Evolutionary conservation across 2,113 vertebrate species (phyloP), one percentile per base, ranked within the genome.

Genomic region (Neodontobutis hainanensis): DNA sequence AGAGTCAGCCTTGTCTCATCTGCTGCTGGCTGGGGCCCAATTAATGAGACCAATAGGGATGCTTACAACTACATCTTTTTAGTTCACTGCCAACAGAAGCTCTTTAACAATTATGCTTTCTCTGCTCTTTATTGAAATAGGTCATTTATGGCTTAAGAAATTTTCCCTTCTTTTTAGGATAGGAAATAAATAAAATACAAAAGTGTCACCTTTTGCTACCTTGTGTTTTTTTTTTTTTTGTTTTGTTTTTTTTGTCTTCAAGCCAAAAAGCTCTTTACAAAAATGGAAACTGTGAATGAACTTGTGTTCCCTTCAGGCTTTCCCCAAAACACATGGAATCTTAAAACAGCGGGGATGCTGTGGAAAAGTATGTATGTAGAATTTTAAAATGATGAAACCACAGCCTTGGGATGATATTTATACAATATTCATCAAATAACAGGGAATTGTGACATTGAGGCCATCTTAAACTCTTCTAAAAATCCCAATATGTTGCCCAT

Each of bases 41-140:
- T 70, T 88, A 86, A 84, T 73, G 72, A 73, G 74, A 77, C 70
- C 68, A 70, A 43, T 11, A 49, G 67, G 61, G 69, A 78, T 57
- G 63, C 55, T 65, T 58, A 70, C 68, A 76, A 73, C 42, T 38
- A 58, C 59, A 32, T 35, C 16, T 67, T 68, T 45, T 70, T 70
- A 11, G n/a, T 38, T 32, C 12, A 5, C n/a, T 6, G 38, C 1
- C 5, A 49, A 55, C 61, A 73, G 8, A 36, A 43, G 27, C n/a
- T 11, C 0, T 64, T 46, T 5, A 49, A 14, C 9, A 4, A 42
- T 65, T 70, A 12, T 0, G n/a, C 1, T 1, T 42, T 40, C 32
- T 32, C 44, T 32, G 16, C 14, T 35, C 19, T 44, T 11, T 11
- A 64, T 16, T 47, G 46, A 35, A 6, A 10, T 0, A 42, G 49